Evolutionary conservation across 2,797 vertebrate genomes (phyloP), one percentile per base, ranked within the genome.

Genomic region (Phoxinus dragarum): DNA sequence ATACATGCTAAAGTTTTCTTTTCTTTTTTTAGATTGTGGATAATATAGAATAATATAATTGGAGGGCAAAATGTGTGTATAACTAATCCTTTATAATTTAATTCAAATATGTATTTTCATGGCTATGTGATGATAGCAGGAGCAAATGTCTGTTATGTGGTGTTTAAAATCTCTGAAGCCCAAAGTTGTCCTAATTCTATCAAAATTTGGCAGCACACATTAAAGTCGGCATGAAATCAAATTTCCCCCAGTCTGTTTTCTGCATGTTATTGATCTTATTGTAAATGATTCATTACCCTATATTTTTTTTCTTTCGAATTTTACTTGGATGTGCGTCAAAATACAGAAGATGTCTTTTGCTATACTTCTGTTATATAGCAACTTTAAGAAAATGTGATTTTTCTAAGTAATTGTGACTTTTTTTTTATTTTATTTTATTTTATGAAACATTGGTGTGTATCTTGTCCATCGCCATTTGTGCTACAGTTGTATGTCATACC

Each of bases 101-200:
- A 81, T 56, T 84, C 1, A 79, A 71, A 82, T 88, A 64, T 49
- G 80, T 49, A 44, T 59, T 44, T 88, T 71, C n/a, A 59, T 38
- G 56, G 36, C 38, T 61, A 52, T 56, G 38, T 49, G 47, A 86
- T 85, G 38, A 79, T 59, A 52, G 44, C 27, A 34, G 66, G 27
- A 73, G 49, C 64, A 80, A 40, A 27, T 80, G n/a, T 80, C 82
- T 56, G 38, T 68, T 78, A 38, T 69, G 80, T 72, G 36, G 17
- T 82, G 76, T 85, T 84, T 85, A 52, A 86, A 85, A 89, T 54
- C 83, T 85, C 85, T 69, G 14, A 42, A 64, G 87, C 75, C 87
- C 47, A 73, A 36, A 21, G 38, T 81, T 86, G 86, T 72, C 85
- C 88, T 86, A 84, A 84, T 89, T 88, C 73, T 82, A 69, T 84